Percentiles rank a stretch among this genome's conserved stretches.
These are phyloP conservation scores for Atta colombica DNA, from an alignment of 1,140 invertebrate genomes.

Conservation along the genomic window DNA sequence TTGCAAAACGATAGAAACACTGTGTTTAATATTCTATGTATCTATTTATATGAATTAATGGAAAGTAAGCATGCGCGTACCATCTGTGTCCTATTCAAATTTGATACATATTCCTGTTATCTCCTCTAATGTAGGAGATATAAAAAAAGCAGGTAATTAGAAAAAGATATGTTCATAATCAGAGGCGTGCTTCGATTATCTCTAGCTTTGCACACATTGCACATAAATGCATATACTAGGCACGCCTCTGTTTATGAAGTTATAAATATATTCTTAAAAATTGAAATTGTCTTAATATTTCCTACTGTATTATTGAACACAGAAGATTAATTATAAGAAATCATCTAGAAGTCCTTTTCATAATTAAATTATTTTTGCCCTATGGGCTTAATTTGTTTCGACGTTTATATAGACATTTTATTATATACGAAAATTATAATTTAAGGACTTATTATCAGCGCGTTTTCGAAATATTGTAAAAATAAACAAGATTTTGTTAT, in stretches of 20 bases:
- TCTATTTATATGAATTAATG: constrained; percentile 75
- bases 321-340: constrained; percentile 39
- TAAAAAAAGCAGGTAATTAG: constrained; percentile 29
- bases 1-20: constrained; percentile 70
- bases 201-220: too few relatives aligned
- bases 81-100: constrained; percentile 65
- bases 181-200: too few relatives aligned
- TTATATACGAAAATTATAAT: constrained; percentile 62
- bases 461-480: constrained; percentile 77
- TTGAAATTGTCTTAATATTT: constrained; percentile 48
- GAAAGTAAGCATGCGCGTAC: constrained; percentile 51
- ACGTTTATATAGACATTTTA: constrained; percentile 48
- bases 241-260: constrained; percentile 42
- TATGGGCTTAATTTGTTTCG: constrained; percentile 60
- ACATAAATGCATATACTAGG: too few relatives aligned
- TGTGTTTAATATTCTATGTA: constrained; percentile 77
- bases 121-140: constrained; percentile 17
- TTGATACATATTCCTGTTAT: constrained; percentile 45
- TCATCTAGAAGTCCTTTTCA: constrained; percentile 59
- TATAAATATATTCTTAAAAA: constrained; percentile 58
- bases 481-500: constrained; percentile 71
- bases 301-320: constrained; percentile 57
- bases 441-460: constrained; percentile 66
- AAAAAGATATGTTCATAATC: constrained; percentile 62
- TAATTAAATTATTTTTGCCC: constrained; percentile 74